Percentiles rank a stretch among this genome's conserved stretches.
phyloP scores from a whole-genome alignment of 2,797 vertebrate genomes.

The Eospalax fontanierii region DNA sequence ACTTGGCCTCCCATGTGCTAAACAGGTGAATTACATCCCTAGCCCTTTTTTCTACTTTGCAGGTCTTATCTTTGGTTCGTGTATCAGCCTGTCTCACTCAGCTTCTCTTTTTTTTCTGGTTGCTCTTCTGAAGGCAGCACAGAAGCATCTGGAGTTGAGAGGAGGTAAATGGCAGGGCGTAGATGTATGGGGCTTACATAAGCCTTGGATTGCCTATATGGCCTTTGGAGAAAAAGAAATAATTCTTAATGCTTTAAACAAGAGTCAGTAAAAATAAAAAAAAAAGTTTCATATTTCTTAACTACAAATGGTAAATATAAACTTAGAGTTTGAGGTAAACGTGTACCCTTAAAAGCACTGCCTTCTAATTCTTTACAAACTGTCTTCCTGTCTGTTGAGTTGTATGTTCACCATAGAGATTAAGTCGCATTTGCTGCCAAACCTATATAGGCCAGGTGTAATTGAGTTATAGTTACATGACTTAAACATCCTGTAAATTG shows the following conservation, averaged over 20 bases:
- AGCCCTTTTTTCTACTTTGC: constrained; percentile 13
- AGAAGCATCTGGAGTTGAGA: constrained; percentile 46
- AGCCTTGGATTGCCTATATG: not conserved
- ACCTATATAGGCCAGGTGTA: not conserved
- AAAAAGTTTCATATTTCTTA: constrained; percentile 37
- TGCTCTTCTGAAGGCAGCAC: not conserved
- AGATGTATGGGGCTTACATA: not conserved
- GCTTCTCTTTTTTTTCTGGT: constrained; percentile 23
- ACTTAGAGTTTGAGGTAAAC: constrained; percentile 60
- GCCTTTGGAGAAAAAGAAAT: constrained; percentile 58
- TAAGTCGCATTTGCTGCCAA: constrained; percentile 20
- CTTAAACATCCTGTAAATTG: constrained; percentile 58
- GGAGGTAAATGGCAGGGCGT: not conserved
- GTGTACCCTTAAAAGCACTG: constrained; percentile 41
- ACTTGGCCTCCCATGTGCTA: not conserved
- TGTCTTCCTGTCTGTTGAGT: not conserved
- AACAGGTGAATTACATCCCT: not conserved
- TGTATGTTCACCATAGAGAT: constrained; percentile 43
- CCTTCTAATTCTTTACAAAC: constrained; percentile 59
- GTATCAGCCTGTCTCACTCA: not conserved
- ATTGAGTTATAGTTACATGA: constrained; percentile 54
- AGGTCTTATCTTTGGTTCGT: constrained; percentile 1
- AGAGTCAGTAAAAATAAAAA: constrained; percentile 17
- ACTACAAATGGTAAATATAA: constrained; percentile 29
- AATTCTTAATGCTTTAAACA: constrained; percentile 7